A percentile compares a stretch with the other conserved stretches of the same genome.
phyloP scores from a whole-genome alignment of 2,113 vertebrate species.

The Elaphurus davidianus region DNA sequence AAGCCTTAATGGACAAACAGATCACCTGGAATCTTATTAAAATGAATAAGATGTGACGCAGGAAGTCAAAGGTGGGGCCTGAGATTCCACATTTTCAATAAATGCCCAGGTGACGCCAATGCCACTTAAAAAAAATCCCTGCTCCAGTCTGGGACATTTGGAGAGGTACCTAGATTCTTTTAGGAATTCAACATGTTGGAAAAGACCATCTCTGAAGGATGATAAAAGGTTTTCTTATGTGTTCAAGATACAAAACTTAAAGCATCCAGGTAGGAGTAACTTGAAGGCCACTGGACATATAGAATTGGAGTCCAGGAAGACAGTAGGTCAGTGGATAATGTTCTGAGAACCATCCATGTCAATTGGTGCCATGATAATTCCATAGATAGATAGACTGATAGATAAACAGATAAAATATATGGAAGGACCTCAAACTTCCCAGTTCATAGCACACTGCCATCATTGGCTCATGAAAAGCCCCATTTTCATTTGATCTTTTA shows the following conservation, averaged over 20 bases:
- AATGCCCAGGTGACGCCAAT: neutral
- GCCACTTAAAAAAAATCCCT: neutral
- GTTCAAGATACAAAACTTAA: neutral
- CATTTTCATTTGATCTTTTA: neutral
- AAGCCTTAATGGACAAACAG: neutral
- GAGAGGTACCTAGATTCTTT: neutral
- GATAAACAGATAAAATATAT: neutral
- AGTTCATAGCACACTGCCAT: neutral
- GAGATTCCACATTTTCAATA: neutral
- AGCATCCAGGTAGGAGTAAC: neutral
- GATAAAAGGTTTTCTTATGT: neutral
- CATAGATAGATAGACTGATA: neutral
- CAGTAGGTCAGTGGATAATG: neutral
- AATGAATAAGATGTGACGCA: neutral
- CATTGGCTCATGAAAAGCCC: neutral
- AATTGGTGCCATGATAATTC: neutral
- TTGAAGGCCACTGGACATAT: neutral
- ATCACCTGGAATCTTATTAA: neutral
- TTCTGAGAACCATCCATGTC: neutral
- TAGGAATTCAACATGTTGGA: neutral
- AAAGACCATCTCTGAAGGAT: conserved; percentile 16
- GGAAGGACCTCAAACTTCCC: neutral
- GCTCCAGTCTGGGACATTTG: neutral
- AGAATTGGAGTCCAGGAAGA: neutral
- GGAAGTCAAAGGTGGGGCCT: neutral